phyloP scores from a whole-genome alignment of 2,113 vertebrate species.

The Orcinus orca region DNA sequence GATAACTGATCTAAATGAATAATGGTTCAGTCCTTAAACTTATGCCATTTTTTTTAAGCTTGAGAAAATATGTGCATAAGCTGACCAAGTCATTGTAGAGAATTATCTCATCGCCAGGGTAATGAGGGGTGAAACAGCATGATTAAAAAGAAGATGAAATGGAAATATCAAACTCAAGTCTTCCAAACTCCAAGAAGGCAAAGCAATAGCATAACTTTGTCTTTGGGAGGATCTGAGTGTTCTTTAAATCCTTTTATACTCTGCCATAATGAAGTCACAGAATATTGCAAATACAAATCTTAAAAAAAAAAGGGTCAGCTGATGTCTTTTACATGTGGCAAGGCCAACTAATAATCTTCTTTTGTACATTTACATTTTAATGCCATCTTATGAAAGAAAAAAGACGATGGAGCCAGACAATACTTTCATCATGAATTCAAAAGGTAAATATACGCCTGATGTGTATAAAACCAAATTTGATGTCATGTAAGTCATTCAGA shows the following conservation, averaged over 20 bases:
- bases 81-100: background rate
- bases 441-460: background rate
- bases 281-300: conserved; percentile 10
- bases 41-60: background rate
- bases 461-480: conserved; percentile 33
- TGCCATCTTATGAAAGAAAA: conserved; percentile 2
- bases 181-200: background rate
- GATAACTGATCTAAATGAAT: background rate
- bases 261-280: background rate
- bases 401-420: background rate
- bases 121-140: background rate
- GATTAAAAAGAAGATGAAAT: background rate
- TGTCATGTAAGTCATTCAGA: conserved; percentile 40
- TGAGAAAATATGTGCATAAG: background rate
- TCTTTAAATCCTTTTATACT: conserved; percentile 17
- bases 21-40: background rate
- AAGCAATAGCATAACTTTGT: background rate
- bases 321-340: conserved; percentile 27
- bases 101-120: background rate
- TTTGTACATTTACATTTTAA: background rate
- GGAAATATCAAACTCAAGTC: background rate
- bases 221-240: background rate
- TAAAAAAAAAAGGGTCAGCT: background rate
- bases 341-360: background rate
- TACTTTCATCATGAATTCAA: background rate